Conservation (phyloP, 1,140 invertebrate genomes). For the Ceratina australensis region DNA sequence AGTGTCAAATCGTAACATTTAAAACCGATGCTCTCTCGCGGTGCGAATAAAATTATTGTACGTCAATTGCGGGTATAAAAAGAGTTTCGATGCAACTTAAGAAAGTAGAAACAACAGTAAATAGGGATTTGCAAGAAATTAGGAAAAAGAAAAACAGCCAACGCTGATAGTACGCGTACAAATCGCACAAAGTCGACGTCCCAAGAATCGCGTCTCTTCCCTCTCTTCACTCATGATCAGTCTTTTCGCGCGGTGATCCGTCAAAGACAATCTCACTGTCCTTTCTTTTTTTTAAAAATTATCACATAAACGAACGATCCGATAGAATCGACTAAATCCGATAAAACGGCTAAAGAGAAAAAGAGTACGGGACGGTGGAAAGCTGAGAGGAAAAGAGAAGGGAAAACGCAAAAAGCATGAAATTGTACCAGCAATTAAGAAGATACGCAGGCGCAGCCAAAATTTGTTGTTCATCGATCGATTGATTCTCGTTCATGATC, state of each 20-base stretch:
- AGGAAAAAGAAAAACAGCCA: too few species aligned
- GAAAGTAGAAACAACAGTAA: too few species aligned
- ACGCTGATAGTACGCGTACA: too few species aligned
- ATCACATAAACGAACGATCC: too few species aligned
- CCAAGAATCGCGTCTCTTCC: neutral
- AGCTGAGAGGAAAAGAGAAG: neutral
- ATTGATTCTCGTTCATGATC: conserved; percentile 60
- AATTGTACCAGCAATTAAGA: conserved; percentile 43
- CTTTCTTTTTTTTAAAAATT: too few species aligned
- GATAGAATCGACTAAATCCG: too few species aligned
- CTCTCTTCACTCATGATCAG: neutral
- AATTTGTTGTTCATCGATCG: conserved; percentile 69
- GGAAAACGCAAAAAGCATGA: conserved; percentile 26
- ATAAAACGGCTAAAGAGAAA: neutral
- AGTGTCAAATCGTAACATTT: too few species aligned
- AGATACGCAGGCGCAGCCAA: conserved; percentile 66
- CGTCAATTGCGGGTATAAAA: too few species aligned
- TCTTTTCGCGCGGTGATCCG: neutral
- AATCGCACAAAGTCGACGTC: neutral
- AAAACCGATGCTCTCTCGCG: too few species aligned
- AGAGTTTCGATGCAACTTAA: too few species aligned
- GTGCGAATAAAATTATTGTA: too few species aligned
- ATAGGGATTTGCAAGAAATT: too few species aligned
- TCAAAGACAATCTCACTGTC: neutral
- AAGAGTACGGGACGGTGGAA: neutral